These are phyloP conservation scores for Sinocyclocheilus anophthalmus DNA, from an alignment of 2,113 vertebrate genomes.

Conservation along the genomic window DNA sequence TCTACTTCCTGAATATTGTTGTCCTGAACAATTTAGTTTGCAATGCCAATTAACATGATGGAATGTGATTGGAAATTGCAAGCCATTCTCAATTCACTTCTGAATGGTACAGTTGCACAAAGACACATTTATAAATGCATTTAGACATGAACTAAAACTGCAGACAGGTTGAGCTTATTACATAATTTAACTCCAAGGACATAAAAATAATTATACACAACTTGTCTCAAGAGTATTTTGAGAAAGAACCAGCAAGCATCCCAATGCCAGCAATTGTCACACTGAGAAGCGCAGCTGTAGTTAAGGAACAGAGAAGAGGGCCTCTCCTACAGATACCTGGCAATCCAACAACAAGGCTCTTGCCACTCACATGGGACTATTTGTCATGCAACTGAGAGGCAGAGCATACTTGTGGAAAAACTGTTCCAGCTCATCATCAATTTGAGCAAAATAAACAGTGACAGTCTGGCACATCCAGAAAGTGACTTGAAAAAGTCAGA, in stretches of 20 bases:
- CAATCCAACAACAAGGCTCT: conserved; percentile 51
- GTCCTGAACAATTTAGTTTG: neutral
- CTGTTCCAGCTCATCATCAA: conserved; percentile 47
- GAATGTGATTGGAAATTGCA: neutral
- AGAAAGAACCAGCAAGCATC: conserved; percentile 26
- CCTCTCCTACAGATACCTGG: conserved; percentile 37
- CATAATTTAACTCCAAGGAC: neutral
- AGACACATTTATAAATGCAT: neutral
- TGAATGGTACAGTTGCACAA: neutral
- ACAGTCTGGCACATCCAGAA: conserved; percentile 65
- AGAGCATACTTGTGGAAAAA: conserved; percentile 59
- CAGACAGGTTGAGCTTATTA: neutral
- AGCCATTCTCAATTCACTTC: neutral
- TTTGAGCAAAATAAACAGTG: conserved; percentile 57
- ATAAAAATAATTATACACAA: neutral
- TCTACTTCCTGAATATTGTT: too few relatives aligned
- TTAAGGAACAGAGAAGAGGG: conserved; percentile 21
- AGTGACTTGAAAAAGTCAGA: conserved; percentile 56
- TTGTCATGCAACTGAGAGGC: conserved; percentile 60
- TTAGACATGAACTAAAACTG: neutral
- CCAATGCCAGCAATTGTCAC: conserved; percentile 41
- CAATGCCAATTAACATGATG: neutral
- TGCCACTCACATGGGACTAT: conserved; percentile 55
- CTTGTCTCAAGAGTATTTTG: neutral
- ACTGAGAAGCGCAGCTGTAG: conserved; percentile 16